Evolutionary conservation across 2,113 vertebrate species (phyloP).

Genomic region (Neomonachus schauinslandi): DNA sequence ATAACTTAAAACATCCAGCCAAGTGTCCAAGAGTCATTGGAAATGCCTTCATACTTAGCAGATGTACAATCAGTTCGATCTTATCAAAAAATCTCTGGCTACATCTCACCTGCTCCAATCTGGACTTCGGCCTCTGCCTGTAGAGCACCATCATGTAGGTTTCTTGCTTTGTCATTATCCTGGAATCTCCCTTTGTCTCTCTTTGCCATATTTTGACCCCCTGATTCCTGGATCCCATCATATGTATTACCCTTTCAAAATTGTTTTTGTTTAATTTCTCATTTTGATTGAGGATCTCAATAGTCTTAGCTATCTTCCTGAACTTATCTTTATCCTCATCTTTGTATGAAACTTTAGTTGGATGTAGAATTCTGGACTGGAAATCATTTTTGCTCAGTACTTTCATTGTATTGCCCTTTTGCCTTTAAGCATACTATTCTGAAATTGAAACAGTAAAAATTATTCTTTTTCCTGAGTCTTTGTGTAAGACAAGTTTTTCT

Average conservation of each 20-base stretch:
- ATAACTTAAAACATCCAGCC: background rate
- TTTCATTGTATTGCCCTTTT: background rate
- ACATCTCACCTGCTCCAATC: background rate
- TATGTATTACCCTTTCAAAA: background rate
- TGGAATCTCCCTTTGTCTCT: background rate
- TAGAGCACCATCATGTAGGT: background rate
- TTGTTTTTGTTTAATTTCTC: background rate
- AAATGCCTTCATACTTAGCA: background rate
- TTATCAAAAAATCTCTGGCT: background rate
- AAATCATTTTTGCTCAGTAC: background rate
- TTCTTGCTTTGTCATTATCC: background rate
- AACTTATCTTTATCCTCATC: background rate
- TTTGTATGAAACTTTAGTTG: background rate
- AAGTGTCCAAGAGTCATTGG: background rate
- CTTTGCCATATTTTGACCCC: background rate
- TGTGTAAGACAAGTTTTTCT: background rate
- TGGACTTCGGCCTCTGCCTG: background rate
- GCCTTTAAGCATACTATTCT: background rate
- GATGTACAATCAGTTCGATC: background rate
- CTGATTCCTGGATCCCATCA: background rate
- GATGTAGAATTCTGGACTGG: background rate
- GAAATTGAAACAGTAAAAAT: background rate
- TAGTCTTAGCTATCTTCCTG: background rate
- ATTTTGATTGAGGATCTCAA: background rate
- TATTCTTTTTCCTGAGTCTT: background rate